phyloP scores from a whole-genome alignment of 2,797 vertebrate genomes.

The Ispidina lecontei region DNA sequence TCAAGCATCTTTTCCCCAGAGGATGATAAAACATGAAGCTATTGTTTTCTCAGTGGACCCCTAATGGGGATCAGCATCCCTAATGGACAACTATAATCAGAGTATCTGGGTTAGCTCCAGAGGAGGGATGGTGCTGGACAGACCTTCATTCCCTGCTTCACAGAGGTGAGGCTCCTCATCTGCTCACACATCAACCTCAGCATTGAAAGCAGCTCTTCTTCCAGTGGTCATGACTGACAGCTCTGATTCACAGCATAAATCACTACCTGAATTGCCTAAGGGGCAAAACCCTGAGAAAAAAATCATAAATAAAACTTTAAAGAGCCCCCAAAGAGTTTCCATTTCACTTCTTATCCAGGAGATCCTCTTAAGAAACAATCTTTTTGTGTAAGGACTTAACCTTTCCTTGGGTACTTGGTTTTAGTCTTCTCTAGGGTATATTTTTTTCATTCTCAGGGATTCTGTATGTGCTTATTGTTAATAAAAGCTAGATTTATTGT shows the following conservation, averaged over 20 bases:
- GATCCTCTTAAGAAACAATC: neutral
- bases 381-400: neutral
- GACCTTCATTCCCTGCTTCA: neutral
- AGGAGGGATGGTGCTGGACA: neutral
- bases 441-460: neutral
- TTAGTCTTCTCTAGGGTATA: neutral
- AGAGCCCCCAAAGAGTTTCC: neutral
- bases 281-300: neutral
- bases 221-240: neutral
- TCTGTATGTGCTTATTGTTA: neutral
- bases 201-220: neutral
- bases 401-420: neutral
- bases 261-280: neutral
- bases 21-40: neutral
- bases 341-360: neutral
- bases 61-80: too few species aligned
- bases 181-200: neutral
- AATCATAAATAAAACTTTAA: neutral
- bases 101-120: neutral
- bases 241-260: neutral
- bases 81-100: neutral
- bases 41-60: neutral
- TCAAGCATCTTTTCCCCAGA: neutral
- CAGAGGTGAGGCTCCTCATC: neutral
- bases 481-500: slow-evolving; percentile 29